phyloP scores from a whole-genome alignment of 1,140 invertebrate genomes.

The Bacillus rossius region DNA sequence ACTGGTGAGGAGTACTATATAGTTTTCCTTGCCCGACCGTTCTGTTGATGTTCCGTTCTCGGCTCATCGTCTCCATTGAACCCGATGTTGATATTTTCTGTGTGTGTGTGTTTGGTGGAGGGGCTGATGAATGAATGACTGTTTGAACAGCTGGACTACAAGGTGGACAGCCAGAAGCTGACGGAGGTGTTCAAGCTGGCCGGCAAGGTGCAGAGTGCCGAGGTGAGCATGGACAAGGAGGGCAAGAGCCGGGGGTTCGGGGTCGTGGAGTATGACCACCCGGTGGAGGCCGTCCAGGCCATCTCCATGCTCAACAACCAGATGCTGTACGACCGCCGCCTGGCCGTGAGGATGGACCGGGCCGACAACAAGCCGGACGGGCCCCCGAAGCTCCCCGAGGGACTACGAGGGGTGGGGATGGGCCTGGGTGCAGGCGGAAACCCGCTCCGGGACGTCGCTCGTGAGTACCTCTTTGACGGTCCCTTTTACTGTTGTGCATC shows the following conservation, averaged over 20 bases:
- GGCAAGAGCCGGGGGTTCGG: slow-evolving; percentile 96
- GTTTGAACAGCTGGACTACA: slow-evolving; percentile 87
- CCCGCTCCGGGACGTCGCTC: slow-evolving; percentile 79
- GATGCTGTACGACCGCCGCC: slow-evolving; percentile 82
- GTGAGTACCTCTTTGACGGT: slow-evolving; percentile 42
- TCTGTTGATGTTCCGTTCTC: too few species aligned
- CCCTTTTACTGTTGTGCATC: not conserved
- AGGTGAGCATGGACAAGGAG: slow-evolving; percentile 89
- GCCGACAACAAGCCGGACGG: slow-evolving; percentile 50
- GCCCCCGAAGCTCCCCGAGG: slow-evolving; percentile 75
- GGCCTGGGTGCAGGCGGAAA: slow-evolving; percentile 86
- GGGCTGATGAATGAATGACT: too few species aligned
- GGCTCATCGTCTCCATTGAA: too few species aligned
- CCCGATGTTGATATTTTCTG: too few species aligned
- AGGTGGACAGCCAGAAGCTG: slow-evolving; percentile 90
- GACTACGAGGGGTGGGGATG: slow-evolving; percentile 84
- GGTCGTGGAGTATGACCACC: slow-evolving; percentile 94
- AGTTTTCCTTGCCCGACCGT: too few species aligned
- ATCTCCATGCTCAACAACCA: slow-evolving; percentile 99
- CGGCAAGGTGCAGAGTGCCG: slow-evolving; percentile 85
- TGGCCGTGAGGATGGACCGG: slow-evolving; percentile 91
- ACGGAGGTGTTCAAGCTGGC: slow-evolving; percentile 95
- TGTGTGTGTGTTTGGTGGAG: too few species aligned
- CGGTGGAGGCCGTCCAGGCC: slow-evolving; percentile 96
- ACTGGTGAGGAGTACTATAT: too few species aligned